Evolutionary conservation across 2,113 vertebrate species (phyloP).

Genomic region (Albula glossodonta): DNA sequence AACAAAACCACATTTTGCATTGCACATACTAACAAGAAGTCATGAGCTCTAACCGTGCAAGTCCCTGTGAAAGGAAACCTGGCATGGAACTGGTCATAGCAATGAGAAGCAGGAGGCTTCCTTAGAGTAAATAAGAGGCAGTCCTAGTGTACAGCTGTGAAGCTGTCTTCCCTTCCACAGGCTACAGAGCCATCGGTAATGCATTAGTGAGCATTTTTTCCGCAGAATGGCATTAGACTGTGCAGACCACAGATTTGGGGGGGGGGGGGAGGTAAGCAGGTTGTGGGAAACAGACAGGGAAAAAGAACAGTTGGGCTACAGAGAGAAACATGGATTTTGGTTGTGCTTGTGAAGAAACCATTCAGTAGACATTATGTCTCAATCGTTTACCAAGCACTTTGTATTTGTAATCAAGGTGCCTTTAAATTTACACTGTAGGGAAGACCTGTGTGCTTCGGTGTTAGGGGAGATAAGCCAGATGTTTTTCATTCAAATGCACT

Average conservation of each 20-base stretch:
- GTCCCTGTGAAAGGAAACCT: neutral
- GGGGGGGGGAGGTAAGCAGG: neutral
- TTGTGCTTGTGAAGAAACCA: neutral
- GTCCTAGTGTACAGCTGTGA: neutral
- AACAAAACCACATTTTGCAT: neutral
- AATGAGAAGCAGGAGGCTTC: neutral
- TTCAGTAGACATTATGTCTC: neutral
- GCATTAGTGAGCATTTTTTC: neutral
- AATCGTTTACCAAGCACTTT: neutral
- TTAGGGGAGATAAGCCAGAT: too few relatives aligned
- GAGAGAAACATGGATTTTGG: neutral
- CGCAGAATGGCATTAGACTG: neutral
- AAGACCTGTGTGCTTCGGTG: too few relatives aligned
- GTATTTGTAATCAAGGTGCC: neutral
- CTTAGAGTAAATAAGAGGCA: neutral
- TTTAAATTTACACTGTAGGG: too few relatives aligned
- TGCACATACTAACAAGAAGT: neutral
- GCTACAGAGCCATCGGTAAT: too few relatives aligned
- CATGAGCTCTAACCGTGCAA: too few relatives aligned
- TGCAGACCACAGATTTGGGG: neutral
- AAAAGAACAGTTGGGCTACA: neutral
- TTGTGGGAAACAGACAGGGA: neutral
- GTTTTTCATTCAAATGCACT: too few relatives aligned
- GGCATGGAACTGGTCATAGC: too few relatives aligned
- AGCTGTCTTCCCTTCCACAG: too few relatives aligned